phyloP scores from a whole-genome alignment of 64 coral and sea anemone genomes.

The Trachythela sp. region DNA sequence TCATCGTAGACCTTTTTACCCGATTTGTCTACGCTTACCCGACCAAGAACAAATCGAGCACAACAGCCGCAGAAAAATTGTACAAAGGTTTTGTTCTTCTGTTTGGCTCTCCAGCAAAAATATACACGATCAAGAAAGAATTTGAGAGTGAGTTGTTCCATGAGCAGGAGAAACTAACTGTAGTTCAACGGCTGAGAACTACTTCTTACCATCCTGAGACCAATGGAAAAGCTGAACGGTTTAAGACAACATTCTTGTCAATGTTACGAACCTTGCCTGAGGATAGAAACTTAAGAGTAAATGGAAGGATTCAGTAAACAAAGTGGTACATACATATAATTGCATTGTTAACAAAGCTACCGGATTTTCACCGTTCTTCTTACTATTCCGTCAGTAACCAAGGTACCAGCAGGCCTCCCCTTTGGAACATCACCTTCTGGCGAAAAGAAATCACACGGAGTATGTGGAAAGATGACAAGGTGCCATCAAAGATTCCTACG shows the following conservation, averaged over 20 bases:
- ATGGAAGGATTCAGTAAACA: not conserved
- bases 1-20: not conserved
- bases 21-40: not conserved
- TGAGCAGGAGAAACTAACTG: too few relatives aligned
- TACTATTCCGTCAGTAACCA: not conserved
- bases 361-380: not conserved
- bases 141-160: too few relatives aligned
- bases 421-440: not conserved
- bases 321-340: conserved; percentile 4
- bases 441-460: not conserved
- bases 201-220: not conserved
- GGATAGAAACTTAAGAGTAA: not conserved
- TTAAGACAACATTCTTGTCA: not conserved
- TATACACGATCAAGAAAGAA: not conserved
- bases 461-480: not conserved
- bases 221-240: conserved; percentile 8
- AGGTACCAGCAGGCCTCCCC: not conserved
- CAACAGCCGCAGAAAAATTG: not conserved
- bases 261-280: not conserved
- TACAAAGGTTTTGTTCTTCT: not conserved
- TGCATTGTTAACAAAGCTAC: not conserved
- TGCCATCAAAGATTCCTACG: not conserved
- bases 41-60: conserved; percentile 6
- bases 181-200: too few relatives aligned
- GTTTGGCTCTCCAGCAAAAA: conserved; percentile 9